phyloP scores from a whole-genome alignment of 2,888 invertebrate genomes.

The Lottia gigantea region DNA sequence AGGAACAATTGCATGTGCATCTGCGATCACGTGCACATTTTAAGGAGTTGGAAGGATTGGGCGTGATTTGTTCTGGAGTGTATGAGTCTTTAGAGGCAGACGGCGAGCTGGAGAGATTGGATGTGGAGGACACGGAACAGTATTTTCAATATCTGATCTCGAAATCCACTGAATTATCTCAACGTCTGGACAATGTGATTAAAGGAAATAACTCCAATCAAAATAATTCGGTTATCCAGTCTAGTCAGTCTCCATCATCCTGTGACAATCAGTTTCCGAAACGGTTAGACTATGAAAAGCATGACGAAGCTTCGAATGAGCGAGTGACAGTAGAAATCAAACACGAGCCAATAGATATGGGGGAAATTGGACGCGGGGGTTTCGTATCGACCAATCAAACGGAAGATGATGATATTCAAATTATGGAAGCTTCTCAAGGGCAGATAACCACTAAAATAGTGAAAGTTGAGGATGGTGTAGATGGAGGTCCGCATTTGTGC shows the following conservation, averaged over 20 bases:
- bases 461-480: neutral
- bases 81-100: constrained; percentile 91
- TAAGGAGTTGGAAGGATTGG: constrained; percentile 90
- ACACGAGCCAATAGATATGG: constrained; percentile 42
- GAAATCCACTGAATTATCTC: constrained; percentile 24
- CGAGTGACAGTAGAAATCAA: constrained; percentile 53
- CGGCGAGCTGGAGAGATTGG: constrained; percentile 87
- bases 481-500: constrained; percentile 42
- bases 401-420: neutral
- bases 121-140: constrained; percentile 79
- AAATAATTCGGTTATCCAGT: neutral
- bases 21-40: constrained; percentile 95
- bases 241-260: neutral
- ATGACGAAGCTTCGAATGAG: constrained; percentile 38
- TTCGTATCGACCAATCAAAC: constrained; percentile 12
- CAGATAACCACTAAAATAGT: neutral
- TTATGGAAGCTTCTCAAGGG: neutral
- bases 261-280: constrained; percentile 19
- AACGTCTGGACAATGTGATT: constrained; percentile 21
- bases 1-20: constrained; percentile 97
- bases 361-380: constrained; percentile 31
- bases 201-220: neutral
- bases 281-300: constrained; percentile 35
- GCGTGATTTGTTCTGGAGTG: constrained; percentile 92
- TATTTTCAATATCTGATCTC: constrained; percentile 22